These are phyloP conservation scores for Entomobrya proxima DNA, from an alignment of 2,888 invertebrate genomes.

Conservation along the genomic window DNA sequence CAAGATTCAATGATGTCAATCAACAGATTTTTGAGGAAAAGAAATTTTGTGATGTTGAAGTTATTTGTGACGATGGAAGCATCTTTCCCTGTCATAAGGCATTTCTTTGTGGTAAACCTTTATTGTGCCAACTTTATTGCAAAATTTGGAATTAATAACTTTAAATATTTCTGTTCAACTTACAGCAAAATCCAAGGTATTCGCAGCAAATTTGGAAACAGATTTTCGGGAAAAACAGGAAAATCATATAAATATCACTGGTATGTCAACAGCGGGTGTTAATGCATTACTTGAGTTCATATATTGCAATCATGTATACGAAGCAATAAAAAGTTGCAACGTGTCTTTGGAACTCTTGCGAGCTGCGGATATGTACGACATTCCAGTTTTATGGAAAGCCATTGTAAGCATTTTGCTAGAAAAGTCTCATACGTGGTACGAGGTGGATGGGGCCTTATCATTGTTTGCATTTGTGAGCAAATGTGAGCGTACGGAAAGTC, in stretches of 20 bases:
- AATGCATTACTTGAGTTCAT: background rate
- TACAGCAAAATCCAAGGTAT: background rate
- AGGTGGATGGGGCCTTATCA: background rate
- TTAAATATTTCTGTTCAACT: background rate
- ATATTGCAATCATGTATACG: background rate
- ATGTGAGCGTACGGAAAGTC: background rate
- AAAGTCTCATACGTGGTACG: background rate
- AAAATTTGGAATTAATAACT: too few relatives aligned
- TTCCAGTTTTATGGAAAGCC: background rate
- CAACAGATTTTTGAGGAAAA: background rate
- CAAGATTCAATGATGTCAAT: background rate
- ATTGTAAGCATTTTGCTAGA: background rate
- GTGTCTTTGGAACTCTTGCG: background rate
- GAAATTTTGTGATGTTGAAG: background rate
- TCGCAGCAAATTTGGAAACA: background rate
- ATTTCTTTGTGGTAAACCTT: background rate
- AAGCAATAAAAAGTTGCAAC: background rate
- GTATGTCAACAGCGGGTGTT: background rate
- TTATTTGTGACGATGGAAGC: background rate
- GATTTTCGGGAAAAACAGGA: background rate
- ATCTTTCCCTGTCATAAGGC: background rate
- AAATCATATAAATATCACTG: background rate
- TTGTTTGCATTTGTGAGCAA: background rate
- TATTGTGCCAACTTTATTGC: background rate
- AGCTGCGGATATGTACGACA: background rate